Base-by-base conservation (phyloP, 2,888 invertebrate genomes). In the Atrina japonica region DNA sequence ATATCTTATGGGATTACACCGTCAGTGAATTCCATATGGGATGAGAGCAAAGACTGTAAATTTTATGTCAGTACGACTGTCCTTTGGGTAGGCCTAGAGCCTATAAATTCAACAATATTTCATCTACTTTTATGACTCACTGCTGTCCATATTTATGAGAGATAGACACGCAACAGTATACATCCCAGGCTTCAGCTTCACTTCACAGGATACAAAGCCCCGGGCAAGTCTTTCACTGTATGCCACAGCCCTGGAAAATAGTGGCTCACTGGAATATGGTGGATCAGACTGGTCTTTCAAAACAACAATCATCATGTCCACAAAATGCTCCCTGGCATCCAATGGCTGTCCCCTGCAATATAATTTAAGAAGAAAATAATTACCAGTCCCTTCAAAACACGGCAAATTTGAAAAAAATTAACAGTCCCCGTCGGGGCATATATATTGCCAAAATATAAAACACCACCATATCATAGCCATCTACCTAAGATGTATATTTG, bases 201-300 rank as follows among this genome's bases (percentile, higher is more conserved):
- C 96, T 91, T 96, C 96, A 88, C 97, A 97, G 47, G 97, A 96
- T 14, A 97, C 97, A 91, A 97, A 97, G 58, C 97, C 96, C 29
- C 96, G 94, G 1, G 90, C 86, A 92, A 95, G 95, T 86, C 96
- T 92, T 88, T 95, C 95, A 85, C 96, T 96, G 86, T 96, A 95
- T 49, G 95, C 95, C 1, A 96, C 23, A 35, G 58, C 66, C 21
- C 58, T 43, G 1, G 23, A 27, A 40, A 55, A 58, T 18, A 66
- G 18, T 14, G 35, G 49, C 25, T 45, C 58, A 25, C 49, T 5
- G 7, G 21, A 50, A 56, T 40, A 56, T 23, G 40, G 49, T 0
- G 27, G 50, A 25, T 58, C 59, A 6, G 47, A 56, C 0, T 60
- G 27, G 21, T 55, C 58, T 40, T 56, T 58, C 27, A 67, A 30